Evolutionary conservation across 2,113 vertebrate genomes (phyloP), one percentile per base, ranked within the genome.

Genomic region (Oreochromis aureus): DNA sequence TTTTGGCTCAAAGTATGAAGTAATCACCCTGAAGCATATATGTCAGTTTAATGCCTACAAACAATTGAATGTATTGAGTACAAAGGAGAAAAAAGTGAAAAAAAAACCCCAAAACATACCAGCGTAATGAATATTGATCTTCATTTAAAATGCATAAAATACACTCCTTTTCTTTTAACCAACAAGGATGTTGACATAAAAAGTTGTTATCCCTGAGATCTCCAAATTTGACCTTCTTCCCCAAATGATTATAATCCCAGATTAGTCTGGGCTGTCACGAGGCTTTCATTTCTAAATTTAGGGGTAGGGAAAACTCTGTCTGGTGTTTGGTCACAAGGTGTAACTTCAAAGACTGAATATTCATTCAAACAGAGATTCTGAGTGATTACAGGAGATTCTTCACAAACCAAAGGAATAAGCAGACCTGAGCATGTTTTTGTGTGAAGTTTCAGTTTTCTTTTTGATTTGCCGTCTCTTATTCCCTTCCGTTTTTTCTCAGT

Each of bases 281-380:
- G 73, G 78, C 9, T 58, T 24, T 34, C 19, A 41, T 56, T 55
- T 88, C 55, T 54, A 66, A 66, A 84, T 87, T 87, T 83, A 69
- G 61, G 53, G 61, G 39, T 71, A 78, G 53, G 39, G 56, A 46
- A 46, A 86, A 81, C 2, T 86, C 71, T 58, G 63, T 80, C 53
- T 69, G 34, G n/a, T 39, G 53, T 63, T 54, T 10, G 53, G 86
- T 91, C 92, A 92, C 53, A 69, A 59, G 63, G 34, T 80, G n/a
- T 6, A 24, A 73, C 41, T 61, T 78, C 18, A 32, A 30, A 66
- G 79, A 32, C 41, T 15, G 54, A 39, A 39, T 19, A 55, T 41
- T 71, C 55, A 78, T 79, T 87, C 34, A 86, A 11, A 48, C 2
- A 6, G 30, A 59, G 32, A 13, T 15, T 63, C 73, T 44, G 7